Percentiles rank a stretch among this genome's conserved stretches.
Conservation (phyloP, 2,888 invertebrate species). For the Chrysolina oricalcia region DNA sequence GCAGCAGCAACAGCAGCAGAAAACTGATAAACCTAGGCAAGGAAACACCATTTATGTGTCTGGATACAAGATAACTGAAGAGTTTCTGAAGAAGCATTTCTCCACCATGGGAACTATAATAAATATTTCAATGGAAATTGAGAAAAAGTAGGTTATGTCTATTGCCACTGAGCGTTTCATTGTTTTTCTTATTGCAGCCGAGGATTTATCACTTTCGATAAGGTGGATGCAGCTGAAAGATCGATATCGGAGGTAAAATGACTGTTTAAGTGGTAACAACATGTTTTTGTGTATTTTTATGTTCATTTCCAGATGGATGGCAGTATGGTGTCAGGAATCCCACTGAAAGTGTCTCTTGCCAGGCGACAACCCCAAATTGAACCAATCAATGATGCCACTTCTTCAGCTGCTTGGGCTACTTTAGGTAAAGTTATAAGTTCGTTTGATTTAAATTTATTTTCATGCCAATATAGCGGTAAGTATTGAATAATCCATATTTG, state of each 20-base stretch:
- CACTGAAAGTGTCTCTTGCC: constrained; percentile 86
- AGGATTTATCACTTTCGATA: constrained; percentile 94
- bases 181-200: constrained; percentile 76
- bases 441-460: too few species aligned
- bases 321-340: constrained; percentile 82
- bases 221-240: constrained; percentile 87
- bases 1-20: constrained; percentile 68
- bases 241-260: constrained; percentile 81
- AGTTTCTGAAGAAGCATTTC: constrained; percentile 84
- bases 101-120: constrained; percentile 83
- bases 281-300: background rate
- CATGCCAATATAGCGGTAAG: too few species aligned
- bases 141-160: constrained; percentile 78
- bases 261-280: background rate
- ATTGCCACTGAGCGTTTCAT: background rate
- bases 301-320: constrained; percentile 78
- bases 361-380: constrained; percentile 87
- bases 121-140: constrained; percentile 88
- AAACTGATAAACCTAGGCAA: constrained; percentile 79
- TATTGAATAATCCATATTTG: too few species aligned
- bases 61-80: constrained; percentile 86
- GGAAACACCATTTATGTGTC: constrained; percentile 90
- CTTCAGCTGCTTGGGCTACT: constrained; percentile 84
- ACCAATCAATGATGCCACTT: constrained; percentile 81
- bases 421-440: constrained; percentile 72